Percentiles rank a stretch among this genome's conserved stretches.
phyloP scores from a whole-genome alignment of 2,888 invertebrate species.

The Aporophyla nigra region DNA sequence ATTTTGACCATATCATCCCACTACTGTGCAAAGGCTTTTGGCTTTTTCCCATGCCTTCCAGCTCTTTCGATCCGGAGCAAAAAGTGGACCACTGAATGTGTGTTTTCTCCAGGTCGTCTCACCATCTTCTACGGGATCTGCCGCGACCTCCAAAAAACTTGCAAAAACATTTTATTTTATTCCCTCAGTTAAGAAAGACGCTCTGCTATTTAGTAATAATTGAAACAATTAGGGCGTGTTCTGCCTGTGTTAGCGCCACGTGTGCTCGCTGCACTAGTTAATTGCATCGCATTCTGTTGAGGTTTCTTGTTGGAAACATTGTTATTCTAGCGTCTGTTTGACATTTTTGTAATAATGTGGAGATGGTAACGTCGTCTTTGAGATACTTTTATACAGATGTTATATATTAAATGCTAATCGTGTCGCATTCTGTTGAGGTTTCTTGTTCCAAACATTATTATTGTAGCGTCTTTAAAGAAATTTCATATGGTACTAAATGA shows the following conservation, averaged over 20 bases:
- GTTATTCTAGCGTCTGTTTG: neutral
- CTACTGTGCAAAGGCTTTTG: no score
- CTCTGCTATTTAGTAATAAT: constrained; percentile 5
- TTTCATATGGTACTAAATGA: no score
- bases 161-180: neutral
- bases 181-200: neutral
- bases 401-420: no score
- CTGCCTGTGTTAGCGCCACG: constrained; percentile 1
- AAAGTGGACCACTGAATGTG: no score
- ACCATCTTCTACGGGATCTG: no score
- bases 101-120: no score
- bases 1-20: neutral
- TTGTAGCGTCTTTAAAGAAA: no score
- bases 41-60: no score
- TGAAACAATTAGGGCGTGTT: constrained; percentile 17
- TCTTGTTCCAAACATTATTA: no score
- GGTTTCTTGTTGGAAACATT: constrained; percentile 13
- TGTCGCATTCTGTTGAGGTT: no score
- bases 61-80: no score
- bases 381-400: neutral
- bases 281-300: constrained; percentile 30
- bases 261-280: constrained; percentile 22
- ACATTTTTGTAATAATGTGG: constrained; percentile 8
- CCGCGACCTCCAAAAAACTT: neutral
- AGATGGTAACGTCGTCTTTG: neutral